Percentiles rank a stretch among this genome's conserved stretches.
phyloP scores from a whole-genome alignment of 1,140 invertebrate genomes.

The Belonocnema kinseyi region DNA sequence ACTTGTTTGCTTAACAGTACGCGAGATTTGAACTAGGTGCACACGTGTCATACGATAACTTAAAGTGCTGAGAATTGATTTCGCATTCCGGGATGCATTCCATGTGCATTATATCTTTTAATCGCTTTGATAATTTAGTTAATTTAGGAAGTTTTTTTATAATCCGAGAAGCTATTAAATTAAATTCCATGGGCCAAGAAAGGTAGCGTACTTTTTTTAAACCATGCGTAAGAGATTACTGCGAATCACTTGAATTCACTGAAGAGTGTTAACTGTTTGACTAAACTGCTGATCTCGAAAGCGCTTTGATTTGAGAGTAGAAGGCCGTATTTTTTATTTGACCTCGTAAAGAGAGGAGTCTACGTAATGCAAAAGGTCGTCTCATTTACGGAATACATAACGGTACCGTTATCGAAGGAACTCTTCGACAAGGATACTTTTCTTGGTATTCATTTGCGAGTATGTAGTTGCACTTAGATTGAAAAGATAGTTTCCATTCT shows the following conservation, averaged over 20 bases:
- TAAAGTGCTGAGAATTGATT: slow-evolving; percentile 3
- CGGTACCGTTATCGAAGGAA: slow-evolving; percentile 10
- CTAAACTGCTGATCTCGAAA: slow-evolving; percentile 16
- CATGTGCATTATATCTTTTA: not conserved
- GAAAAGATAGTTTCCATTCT: too few species aligned
- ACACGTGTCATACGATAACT: slow-evolving; percentile 1
- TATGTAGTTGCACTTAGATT: not conserved
- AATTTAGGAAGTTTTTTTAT: not conserved
- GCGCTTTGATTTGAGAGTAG: not conserved
- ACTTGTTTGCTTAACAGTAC: slow-evolving; percentile 15
- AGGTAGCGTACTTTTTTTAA: not conserved
- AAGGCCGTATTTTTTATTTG: slow-evolving; percentile 2
- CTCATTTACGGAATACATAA: not conserved
- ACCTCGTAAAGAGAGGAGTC: slow-evolving; percentile 19
- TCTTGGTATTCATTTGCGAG: not conserved
- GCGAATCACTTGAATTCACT: not conserved
- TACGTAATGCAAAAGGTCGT: slow-evolving; percentile 5
- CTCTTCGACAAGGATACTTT: not conserved
- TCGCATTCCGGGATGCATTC: not conserved
- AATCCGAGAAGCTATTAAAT: too few species aligned
- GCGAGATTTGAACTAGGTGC: not conserved
- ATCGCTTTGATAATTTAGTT: not conserved
- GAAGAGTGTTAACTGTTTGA: not conserved
- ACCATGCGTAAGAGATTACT: not conserved
- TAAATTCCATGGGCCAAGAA: too few species aligned